Evolutionary conservation across 2,888 invertebrate genomes (phyloP).

Genomic region (Trissolcus brochymenae): DNA sequence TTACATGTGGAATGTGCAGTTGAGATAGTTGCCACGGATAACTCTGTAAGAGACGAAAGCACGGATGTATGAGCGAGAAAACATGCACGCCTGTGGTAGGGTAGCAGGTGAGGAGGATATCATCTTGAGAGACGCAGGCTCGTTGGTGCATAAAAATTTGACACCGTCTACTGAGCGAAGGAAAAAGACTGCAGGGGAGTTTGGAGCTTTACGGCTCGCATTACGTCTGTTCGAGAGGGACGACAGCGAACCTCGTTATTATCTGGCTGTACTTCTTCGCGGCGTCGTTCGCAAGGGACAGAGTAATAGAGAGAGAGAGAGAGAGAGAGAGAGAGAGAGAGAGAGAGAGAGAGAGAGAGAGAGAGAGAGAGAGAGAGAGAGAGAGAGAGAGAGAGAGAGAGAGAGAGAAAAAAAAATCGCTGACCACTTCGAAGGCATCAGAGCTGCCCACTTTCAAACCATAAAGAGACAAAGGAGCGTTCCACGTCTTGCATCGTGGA

Average conservation of each 20-base stretch:
- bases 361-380: no score
- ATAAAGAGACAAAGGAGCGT: constrained; percentile 75
- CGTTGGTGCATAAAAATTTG: constrained; percentile 70
- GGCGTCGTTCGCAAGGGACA: constrained; percentile 61
- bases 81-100: constrained; percentile 38
- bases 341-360: constrained; percentile 12
- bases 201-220: constrained; percentile 69
- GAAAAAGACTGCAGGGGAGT: constrained; percentile 55
- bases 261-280: constrained; percentile 72
- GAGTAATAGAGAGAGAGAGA: constrained; percentile 12
- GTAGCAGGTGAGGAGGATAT: constrained; percentile 55
- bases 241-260: constrained; percentile 75
- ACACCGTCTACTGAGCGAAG: constrained; percentile 65
- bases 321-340: constrained; percentile 15
- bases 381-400: no score
- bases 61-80: constrained; percentile 24
- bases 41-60: constrained; percentile 41
- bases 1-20: constrained; percentile 37
- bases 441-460: constrained; percentile 73
- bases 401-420: constrained; percentile 35
- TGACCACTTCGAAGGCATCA: constrained; percentile 47
- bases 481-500: constrained; percentile 63
- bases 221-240: constrained; percentile 70
- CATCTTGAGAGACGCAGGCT: constrained; percentile 57
- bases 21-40: constrained; percentile 30